phyloP scores from a whole-genome alignment of 1,140 invertebrate species.

The Drosophila ficusphila region DNA sequence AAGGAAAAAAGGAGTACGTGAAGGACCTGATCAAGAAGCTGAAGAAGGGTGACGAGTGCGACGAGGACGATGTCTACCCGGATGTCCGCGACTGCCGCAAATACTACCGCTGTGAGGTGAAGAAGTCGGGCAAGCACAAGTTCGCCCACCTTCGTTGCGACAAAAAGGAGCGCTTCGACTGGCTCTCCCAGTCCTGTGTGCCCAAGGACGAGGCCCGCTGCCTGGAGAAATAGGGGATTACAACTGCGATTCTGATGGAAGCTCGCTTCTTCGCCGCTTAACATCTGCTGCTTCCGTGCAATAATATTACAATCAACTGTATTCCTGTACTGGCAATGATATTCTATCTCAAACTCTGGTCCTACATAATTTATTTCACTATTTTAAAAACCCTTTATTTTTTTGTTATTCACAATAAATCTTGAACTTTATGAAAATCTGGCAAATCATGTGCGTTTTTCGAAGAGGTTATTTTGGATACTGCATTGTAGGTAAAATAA shows the following conservation, averaged over 20 bases:
- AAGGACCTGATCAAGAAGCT: conserved; percentile 71
- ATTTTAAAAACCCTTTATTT: conserved; percentile 11
- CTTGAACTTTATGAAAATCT: conserved; percentile 15
- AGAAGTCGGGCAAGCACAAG: conserved; percentile 65
- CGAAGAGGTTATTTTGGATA: too few relatives aligned
- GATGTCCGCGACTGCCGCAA: conserved; percentile 73
- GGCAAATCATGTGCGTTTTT: not conserved
- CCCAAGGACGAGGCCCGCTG: conserved; percentile 54
- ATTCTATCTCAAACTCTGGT: conserved; percentile 31
- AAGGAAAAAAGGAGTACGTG: conserved; percentile 61
- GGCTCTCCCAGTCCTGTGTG: conserved; percentile 31
- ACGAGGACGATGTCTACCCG: conserved; percentile 69
- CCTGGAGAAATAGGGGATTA: conserved; percentile 41
- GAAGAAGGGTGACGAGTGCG: conserved; percentile 68
- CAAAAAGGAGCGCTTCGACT: conserved; percentile 68
- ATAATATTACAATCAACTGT: conserved; percentile 53
- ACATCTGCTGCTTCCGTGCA: conserved; percentile 21
- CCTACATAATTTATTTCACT: conserved; percentile 62
- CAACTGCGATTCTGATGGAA: too few relatives aligned
- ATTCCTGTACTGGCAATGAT: conserved; percentile 64
- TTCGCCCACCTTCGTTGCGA: conserved; percentile 57
- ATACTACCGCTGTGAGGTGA: conserved; percentile 70
- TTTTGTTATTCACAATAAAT: conserved; percentile 16
- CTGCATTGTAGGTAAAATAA: too few relatives aligned
- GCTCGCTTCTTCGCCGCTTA: not conserved